Base-by-base conservation (phyloP, 1,140 invertebrate species). In the Drosophila melanica region DNA sequence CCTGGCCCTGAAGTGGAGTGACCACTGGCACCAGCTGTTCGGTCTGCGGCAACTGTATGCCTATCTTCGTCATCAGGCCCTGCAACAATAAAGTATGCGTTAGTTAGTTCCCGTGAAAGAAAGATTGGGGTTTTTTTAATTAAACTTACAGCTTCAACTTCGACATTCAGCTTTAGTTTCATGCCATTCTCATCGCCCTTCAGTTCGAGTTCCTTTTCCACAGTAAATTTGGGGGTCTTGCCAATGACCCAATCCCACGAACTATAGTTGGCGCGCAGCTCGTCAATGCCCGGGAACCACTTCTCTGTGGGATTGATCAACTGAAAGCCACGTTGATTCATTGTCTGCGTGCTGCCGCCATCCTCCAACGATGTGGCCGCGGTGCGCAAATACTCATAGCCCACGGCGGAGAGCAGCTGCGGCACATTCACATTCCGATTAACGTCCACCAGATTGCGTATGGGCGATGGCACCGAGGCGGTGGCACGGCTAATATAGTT, bases 241-340 rank as follows among this genome's bases (percentile, higher is more conserved):
- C 97, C 98, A 92, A 94, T 98, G 55, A 94, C 94, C 97, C 97
- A 98, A 51, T 97, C 94, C 97, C 97, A 98, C 12, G 94, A 95
- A 67, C 93, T 89, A 23, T 98, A 94, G 66, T 96, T 94, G 44
- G 94, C 90, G 44, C 93, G 93, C 63, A 96, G 93, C 47, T 94
- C 93, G 1, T 90, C 92, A 10, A 98, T 93, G 79, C 96, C 97
- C 91, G 96, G 96, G 91, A 97, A 98, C 95, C 95, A 96, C 54
- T 96, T 94, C 77, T 98, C 96, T 0, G 95, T 96, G 10, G 97
- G 97, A 92, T 97, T 96, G n/a, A 98, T 93, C 82, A 95, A 94
- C 82, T 97, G 95, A 92, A 97, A 97, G 7, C 96, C 96, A 76
- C 95, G 94, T 84, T 97, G 95, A 81, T 95, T 93, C 82, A 94